Base-by-base conservation (phyloP, 2,888 invertebrate genomes). In the Lypha dubia region DNA sequence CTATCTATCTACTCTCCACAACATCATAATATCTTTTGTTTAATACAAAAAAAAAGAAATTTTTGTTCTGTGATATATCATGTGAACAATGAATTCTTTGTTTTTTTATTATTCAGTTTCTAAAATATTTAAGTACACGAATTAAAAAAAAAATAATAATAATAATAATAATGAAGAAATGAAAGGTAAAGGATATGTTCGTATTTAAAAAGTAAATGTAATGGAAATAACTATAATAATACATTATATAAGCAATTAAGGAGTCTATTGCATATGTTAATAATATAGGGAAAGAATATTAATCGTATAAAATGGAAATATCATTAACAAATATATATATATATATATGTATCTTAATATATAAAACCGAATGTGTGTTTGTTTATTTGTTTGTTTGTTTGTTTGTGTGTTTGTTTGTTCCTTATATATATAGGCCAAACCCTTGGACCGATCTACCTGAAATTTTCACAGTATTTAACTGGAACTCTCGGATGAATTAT, bases 11-110 rank as follows among this genome's bases (percentile, higher is more conserved):
- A 62, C 11, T 75, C 22, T 62, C 15, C 20, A n/a, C n/a, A 17
- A 67, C 35, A 51, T 68, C 41, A 51, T 44, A 70, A 68, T 28
- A 11, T 79, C 17, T 68, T 56, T 58, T 17, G 20, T 75, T 74
- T 73, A 73, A 44, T 77, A 73, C 73, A 83, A 76, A 80, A 38
- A 71, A 77, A 88, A 87, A 89, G 89, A 89, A 88, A 89, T 89
- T 90, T 89, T 87, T 89, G 89, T 90, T 90, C 90, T 90, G 90
- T 90, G 90, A 90, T 90, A 90, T 88, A 88, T 80, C 83, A 87
- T 81, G 75, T 74, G 83, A 86, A 79, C 73, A 85, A 62, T 76
- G 44, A 70, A 79, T 71, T 17, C 77, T 68, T 58, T 75, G 74
- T 71, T 17, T 80, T 68, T 58, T 75, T 56, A 62, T 51, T 60